These are phyloP conservation scores for Podarcis lilfordi DNA, from an alignment of 2,797 vertebrate genomes.

Conservation along the genomic window DNA sequence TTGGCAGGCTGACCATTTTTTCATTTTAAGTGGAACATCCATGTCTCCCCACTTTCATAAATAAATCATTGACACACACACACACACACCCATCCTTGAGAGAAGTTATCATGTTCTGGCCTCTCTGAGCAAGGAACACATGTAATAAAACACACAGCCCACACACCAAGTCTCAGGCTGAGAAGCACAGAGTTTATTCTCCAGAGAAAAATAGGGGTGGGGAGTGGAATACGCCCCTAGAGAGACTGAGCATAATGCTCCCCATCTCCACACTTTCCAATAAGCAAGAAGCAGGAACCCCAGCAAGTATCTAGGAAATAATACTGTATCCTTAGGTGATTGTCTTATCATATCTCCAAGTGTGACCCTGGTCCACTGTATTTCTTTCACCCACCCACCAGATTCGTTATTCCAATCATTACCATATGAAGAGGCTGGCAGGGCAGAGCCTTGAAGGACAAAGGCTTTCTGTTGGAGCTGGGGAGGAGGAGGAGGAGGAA, in stretches of 20 bases:
- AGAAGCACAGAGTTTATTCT: constrained; percentile 32
- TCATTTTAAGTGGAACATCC: no score
- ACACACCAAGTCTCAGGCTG: neutral
- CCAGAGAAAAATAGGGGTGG: neutral
- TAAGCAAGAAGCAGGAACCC: neutral
- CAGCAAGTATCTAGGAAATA: neutral
- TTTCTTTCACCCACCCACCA: neutral
- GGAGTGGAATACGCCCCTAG: neutral
- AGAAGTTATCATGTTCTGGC: neutral
- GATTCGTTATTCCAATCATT: neutral
- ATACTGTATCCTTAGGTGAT: neutral
- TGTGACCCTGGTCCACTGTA: neutral
- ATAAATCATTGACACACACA: neutral
- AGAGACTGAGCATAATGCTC: neutral
- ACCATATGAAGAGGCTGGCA: neutral
- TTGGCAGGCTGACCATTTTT: neutral
- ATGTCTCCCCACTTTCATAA: neutral
- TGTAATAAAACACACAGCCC: neutral
- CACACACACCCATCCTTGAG: neutral
- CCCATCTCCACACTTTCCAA: neutral
- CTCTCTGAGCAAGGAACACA: neutral
- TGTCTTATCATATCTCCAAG: neutral
- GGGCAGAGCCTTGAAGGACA: neutral
- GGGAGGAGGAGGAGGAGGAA: neutral
- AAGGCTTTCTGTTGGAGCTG: neutral